Evolutionary conservation across 2,888 invertebrate species (phyloP).

Genomic region (Machimus rusticus): DNA sequence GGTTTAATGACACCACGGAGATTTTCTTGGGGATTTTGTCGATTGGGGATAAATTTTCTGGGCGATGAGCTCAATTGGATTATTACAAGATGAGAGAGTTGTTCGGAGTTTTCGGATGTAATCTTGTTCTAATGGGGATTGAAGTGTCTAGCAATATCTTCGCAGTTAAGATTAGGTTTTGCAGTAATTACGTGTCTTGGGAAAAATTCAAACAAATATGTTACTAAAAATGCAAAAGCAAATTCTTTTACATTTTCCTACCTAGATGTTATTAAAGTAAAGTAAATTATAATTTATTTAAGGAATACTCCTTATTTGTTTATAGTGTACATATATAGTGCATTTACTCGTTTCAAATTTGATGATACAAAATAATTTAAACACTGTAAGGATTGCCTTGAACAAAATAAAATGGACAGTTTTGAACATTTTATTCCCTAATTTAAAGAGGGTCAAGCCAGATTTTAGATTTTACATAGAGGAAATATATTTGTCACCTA

Average conservation of each 20-base stretch:
- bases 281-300: too few species aligned
- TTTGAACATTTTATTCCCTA: too few species aligned
- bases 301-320: too few species aligned
- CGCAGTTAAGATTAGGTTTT: neutral
- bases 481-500: too few species aligned
- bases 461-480: too few species aligned
- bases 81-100: neutral
- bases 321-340: too few species aligned
- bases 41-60: neutral
- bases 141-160: neutral
- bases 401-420: too few species aligned
- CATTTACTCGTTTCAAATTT: too few species aligned
- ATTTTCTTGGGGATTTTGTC: neutral
- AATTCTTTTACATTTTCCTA: neutral
- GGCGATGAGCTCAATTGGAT: neutral
- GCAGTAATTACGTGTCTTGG: neutral
- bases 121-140: neutral
- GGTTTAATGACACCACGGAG: neutral
- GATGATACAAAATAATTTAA: too few species aligned
- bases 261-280: too few species aligned
- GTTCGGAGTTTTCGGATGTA: neutral
- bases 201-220: neutral
- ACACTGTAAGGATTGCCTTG: too few species aligned
- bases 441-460: too few species aligned
- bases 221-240: neutral